Evolutionary conservation across 2,888 invertebrate species (phyloP), one percentile per base, ranked within the genome.

Genomic region (Tryphoninae sp.): DNA sequence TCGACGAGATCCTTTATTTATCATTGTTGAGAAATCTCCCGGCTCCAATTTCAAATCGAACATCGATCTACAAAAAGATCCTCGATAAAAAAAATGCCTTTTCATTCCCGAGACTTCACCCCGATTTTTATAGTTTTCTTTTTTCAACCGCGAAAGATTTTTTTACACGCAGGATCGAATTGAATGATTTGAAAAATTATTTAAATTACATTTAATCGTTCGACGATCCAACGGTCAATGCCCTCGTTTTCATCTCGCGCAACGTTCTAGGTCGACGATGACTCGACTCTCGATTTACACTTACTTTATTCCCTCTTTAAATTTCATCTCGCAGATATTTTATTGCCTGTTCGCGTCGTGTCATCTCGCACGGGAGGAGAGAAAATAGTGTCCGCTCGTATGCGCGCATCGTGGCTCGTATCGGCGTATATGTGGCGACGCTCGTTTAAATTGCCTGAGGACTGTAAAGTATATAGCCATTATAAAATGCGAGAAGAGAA

Each of bases 241-340:
- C n/a, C 75, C 75, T 75, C 75, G 22, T 67, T 81, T 62, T 62
- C 40, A 16, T 62, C 33, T 65, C 58, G 2, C 11, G 19, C 13
- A 23, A 33, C 13, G 73, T 81, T 81, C 81, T 81, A 81, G 81
- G 81, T 78, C 81, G 53, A 33, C 71, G 74, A 74, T 74, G 78
- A 81, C 77, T 42, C 45, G 53, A 67, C 67, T 67, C 22, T 22
- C 61, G 53, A 16, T 53, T 59, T 9, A 19, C 7, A 7, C 40
- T 45, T 45, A 45, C 69, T 55, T 77, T 77, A 42, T 62, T 55
- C 42, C 42, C n/a, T 33, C 33, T 13, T 64, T 1, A 55, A 69
- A 42, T 42, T 69, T 69, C 58, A 58, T 58, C 45, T 73, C 72
- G 26, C 33, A 69, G 65, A 64, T n/a, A 53, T 76, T 67, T 76